Conservation (phyloP, 2,888 invertebrate species). For the Dicyrtoma fusca region DNA sequence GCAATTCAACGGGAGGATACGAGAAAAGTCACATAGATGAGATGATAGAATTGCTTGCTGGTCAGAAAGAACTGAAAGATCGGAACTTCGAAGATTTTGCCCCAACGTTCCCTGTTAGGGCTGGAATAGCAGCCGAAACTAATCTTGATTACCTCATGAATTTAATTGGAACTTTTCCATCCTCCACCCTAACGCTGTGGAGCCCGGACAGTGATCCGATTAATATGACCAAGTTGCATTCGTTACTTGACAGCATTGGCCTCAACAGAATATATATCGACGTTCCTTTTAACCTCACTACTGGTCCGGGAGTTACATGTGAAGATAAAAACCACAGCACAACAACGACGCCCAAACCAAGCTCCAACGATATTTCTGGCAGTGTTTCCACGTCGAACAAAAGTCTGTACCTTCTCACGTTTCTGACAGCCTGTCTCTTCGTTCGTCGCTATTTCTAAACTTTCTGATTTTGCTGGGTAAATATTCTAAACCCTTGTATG, state of each 20-base stretch:
- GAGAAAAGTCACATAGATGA: constrained; percentile 65
- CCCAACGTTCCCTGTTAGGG: constrained; percentile 79
- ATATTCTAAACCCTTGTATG: too few species aligned
- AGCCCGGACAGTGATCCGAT: constrained; percentile 71
- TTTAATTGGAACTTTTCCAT: constrained; percentile 1
- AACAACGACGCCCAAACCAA: background rate
- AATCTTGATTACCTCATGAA: constrained; percentile 57
- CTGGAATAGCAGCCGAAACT: constrained; percentile 71
- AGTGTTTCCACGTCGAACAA: background rate
- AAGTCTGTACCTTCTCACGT: background rate
- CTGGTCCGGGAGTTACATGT: background rate
- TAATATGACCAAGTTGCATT: constrained; percentile 68
- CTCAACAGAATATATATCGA: constrained; percentile 74
- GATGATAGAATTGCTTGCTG: constrained; percentile 69
- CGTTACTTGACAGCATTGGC: constrained; percentile 71
- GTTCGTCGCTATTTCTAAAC: background rate
- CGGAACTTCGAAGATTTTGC: constrained; percentile 58
- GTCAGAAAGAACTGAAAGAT: constrained; percentile 63
- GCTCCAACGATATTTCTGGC: background rate
- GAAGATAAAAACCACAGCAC: background rate
- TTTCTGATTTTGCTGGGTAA: too few species aligned
- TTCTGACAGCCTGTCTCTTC: background rate
- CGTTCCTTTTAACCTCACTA: constrained; percentile 68
- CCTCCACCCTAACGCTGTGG: constrained; percentile 78
- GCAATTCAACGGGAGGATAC: constrained; percentile 55